Base-by-base conservation (phyloP, 2,797 vertebrate genomes). In the Sebastes cheni region DNA sequence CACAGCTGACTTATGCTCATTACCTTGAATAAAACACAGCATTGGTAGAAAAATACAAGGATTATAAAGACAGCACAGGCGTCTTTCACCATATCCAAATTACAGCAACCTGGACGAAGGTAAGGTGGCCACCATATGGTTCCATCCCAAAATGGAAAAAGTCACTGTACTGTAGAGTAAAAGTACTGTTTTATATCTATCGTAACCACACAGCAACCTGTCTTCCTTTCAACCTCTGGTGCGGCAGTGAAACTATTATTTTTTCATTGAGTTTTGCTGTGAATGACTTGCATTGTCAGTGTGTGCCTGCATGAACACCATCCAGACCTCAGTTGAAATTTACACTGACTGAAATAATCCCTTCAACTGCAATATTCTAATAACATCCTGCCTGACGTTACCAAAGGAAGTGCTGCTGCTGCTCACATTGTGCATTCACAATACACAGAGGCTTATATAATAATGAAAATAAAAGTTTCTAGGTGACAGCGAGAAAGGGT, bases 201-300 rank as follows among this genome's bases (percentile, higher is more conserved):
- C 3, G 20, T 34, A 23, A 67, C 34, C 67, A 70, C 61, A 73
- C 10, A 60, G 7, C 82, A 76, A 79, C 59, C 74, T 5, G 36
- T 12, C 75, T 75, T 78, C 54, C 14, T 75, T 87, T 83, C 72
- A 86, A 70, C 6, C n/a, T 60, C 42, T 11, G 34, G 11, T 34
- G 65, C 60, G 25, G 55, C 55, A 32, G 36, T 52, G 64, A 79
- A 75, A 67, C 20, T 42, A 32, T 77, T 72, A 56, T 62, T 69
- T 86, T 30, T 72, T 25, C 64, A 80, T 59, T 72, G 55, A 50
- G 30, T 25, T 75, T 58, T 20, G 32, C 75, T 61, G 42, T 87
- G 62, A 89, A 85, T 68, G 75, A 73, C 52, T 71, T 30, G 6
- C 65, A 39, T 70, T 77, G 60, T 75, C 36, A 71, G 25, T 23